Percentiles rank a stretch among this genome's conserved stretches.
phyloP scores from a whole-genome alignment of 2,888 invertebrate species.

The Cephus spinipes region DNA sequence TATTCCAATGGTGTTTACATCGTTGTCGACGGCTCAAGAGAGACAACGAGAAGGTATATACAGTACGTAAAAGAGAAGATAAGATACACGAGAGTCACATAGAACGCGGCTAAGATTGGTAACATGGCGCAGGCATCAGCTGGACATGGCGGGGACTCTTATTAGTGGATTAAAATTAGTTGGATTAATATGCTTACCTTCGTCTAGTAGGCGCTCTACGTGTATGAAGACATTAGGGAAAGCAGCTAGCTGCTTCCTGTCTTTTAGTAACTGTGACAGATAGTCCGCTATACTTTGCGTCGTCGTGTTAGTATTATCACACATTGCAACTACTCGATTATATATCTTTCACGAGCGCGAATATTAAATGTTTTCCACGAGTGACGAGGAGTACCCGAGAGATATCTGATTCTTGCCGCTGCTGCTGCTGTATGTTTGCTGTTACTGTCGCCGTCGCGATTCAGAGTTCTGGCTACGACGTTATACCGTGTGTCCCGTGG shows the following conservation, averaged over 20 bases:
- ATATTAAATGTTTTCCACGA: neutral
- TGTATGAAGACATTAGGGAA: constrained; percentile 99
- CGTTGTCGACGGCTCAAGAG: neutral
- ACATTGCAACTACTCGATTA: constrained; percentile 50
- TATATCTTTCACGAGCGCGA: constrained; percentile 17
- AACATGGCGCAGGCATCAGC: neutral
- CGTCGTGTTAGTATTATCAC: constrained; percentile 71
- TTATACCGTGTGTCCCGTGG: neutral
- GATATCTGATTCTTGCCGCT: neutral
- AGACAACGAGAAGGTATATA: neutral
- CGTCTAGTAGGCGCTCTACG: constrained; percentile 98
- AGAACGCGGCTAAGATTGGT: neutral
- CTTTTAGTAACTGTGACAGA: constrained; percentile 99
- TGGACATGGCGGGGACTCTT: neutral
- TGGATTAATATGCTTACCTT: constrained; percentile 79
- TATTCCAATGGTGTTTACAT: neutral
- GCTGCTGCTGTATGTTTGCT: neutral
- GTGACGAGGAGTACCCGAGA: neutral
- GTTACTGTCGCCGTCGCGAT: constrained; percentile 19
- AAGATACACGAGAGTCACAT: neutral
- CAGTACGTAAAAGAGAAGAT: neutral
- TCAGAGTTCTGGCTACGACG: constrained; percentile 14
- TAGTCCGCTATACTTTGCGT: constrained; percentile 99
- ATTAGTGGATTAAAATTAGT: constrained; percentile 24
- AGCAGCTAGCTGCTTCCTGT: constrained; percentile 99